Conservation (phyloP, 92 coral and sea anemone genomes). For the Umimayanthus chanpuru region DNA sequence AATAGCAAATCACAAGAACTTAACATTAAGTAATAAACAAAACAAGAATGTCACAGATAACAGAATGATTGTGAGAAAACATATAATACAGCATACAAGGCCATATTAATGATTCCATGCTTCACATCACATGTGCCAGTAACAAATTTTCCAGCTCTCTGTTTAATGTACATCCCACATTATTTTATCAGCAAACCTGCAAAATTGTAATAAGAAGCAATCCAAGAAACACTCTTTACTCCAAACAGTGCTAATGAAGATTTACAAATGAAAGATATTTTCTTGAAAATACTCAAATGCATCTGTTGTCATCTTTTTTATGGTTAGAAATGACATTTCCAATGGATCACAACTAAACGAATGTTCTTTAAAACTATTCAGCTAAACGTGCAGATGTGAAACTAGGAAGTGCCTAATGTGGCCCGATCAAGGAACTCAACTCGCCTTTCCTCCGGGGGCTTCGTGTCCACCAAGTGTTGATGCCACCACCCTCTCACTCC, state of each 20-base stretch:
- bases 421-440: conserved; percentile 21
- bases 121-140: not conserved
- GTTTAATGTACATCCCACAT: not conserved
- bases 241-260: not conserved
- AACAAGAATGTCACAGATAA: not conserved
- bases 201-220: not conserved
- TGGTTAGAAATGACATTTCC: not conserved
- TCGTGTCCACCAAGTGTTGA: not conserved
- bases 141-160: not conserved
- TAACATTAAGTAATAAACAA: not conserved
- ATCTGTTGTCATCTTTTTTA: not conserved
- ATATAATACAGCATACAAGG: not conserved
- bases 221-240: not conserved
- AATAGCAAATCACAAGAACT: not conserved
- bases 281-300: not conserved
- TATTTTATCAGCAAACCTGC: not conserved
- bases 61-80: not conserved
- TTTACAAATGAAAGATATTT: not conserved
- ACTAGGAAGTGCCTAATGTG: conserved; percentile 10
- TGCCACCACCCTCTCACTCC: not conserved
- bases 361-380: not conserved
- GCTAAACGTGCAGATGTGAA: not conserved
- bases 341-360: too few species aligned
- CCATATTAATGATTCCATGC: conserved; percentile 30
- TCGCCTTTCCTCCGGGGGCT: conserved; percentile 30